phyloP scores from a whole-genome alignment of 1,140 invertebrate species.

The Ceratitis capitata region DNA sequence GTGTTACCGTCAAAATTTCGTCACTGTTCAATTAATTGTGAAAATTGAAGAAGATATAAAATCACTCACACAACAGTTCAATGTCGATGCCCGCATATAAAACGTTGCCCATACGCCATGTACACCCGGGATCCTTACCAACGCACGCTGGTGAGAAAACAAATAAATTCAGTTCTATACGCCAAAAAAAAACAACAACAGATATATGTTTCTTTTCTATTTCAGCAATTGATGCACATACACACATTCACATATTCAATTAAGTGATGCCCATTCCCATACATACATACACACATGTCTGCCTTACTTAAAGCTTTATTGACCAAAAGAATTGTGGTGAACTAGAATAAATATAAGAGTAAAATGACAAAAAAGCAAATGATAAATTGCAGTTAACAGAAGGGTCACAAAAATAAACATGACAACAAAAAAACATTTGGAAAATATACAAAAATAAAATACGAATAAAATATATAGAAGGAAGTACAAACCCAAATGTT shows the following conservation, averaged over 20 bases:
- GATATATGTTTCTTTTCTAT: too few species aligned
- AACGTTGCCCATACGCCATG: constrained; percentile 2
- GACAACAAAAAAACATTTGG: not conserved
- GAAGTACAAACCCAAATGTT: too few species aligned
- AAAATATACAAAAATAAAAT: not conserved
- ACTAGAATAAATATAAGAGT: not conserved
- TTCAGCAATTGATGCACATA: too few species aligned
- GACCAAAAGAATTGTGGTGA: constrained; percentile 29
- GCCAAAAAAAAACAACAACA: too few species aligned
- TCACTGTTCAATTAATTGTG: not conserved
- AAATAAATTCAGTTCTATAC: too few species aligned
- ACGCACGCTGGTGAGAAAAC: too few species aligned
- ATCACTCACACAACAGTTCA: not conserved
- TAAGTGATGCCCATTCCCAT: not conserved
- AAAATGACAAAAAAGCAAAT: not conserved
- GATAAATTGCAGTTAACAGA: constrained; percentile 16
- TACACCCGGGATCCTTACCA: not conserved
- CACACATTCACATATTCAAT: not conserved
- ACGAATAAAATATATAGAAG: too few species aligned
- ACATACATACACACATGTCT: not conserved
- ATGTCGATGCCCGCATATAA: not conserved
- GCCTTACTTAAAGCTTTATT: constrained; percentile 5
- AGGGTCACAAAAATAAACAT: not conserved
- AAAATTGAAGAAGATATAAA: not conserved
- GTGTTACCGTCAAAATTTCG: too few species aligned